A percentile compares a stretch with the other conserved stretches of the same genome.
Evolutionary conservation across 2,113 vertebrate species (phyloP).

Genomic region (Casuarius casuarius): DNA sequence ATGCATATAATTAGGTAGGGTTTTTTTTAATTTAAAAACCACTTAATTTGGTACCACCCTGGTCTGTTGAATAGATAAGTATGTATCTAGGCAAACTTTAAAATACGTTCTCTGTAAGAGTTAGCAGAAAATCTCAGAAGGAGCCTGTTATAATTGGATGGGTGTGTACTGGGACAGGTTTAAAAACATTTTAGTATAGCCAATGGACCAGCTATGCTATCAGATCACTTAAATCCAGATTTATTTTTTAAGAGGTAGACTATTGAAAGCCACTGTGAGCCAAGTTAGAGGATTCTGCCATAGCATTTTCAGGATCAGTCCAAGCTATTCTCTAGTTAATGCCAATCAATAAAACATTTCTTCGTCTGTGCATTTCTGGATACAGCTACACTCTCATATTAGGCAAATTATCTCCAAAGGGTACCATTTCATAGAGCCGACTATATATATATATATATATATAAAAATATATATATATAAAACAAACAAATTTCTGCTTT

Average conservation of each 20-base stretch:
- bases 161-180: background rate
- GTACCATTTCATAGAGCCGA: background rate
- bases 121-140: background rate
- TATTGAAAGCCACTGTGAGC: constrained; percentile 9
- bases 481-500: background rate
- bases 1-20: constrained; percentile 7
- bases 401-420: background rate
- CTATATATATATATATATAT: too few relatives aligned
- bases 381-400: background rate
- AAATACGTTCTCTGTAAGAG: background rate
- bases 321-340: constrained; percentile 52
- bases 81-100: background rate
- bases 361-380: background rate
- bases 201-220: background rate
- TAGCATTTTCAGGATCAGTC: constrained; percentile 39
- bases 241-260: constrained; percentile 29
- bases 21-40: background rate
- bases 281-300: constrained; percentile 30
- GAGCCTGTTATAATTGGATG: background rate
- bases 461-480: too few relatives aligned
- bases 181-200: constrained; percentile 15
- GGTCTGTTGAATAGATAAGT: background rate
- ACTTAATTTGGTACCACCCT: constrained; percentile 11
- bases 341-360: constrained; percentile 48
- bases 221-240: constrained; percentile 17